phyloP scores from a whole-genome alignment of 2,113 vertebrate species.

The Paradoxurus hermaphroditus region DNA sequence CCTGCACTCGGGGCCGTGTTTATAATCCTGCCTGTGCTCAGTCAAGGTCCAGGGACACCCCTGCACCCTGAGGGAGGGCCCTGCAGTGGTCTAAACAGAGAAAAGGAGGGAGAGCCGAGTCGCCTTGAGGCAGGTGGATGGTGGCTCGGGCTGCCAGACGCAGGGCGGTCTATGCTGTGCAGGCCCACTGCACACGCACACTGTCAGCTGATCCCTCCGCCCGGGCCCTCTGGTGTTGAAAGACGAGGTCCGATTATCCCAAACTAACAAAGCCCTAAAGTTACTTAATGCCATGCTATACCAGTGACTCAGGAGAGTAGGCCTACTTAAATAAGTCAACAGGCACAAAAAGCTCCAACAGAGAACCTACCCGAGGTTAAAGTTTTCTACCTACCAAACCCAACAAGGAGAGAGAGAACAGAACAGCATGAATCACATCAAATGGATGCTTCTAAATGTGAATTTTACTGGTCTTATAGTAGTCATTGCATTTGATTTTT shows the following conservation, averaged over 20 bases:
- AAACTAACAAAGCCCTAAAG: neutral
- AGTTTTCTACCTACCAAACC: neutral
- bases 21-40: neutral
- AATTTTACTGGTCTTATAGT: neutral
- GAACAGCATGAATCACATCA: no score
- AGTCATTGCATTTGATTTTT: neutral
- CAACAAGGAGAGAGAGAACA: neutral
- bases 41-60: neutral
- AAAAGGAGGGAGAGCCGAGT: neutral
- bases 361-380: neutral
- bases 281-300: neutral
- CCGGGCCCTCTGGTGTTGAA: neutral
- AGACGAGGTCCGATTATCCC: neutral
- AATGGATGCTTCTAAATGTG: neutral
- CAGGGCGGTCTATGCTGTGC: accelerated
- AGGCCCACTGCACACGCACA: neutral
- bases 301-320: neutral
- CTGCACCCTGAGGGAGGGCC: neutral
- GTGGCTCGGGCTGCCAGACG: neutral
- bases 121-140: neutral
- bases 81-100: neutral
- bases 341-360: neutral
- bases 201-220: neutral
- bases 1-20: neutral
- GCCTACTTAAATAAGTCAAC: neutral